Conservation (phyloP, 2,888 invertebrate genomes). For the Timema cristinae region DNA sequence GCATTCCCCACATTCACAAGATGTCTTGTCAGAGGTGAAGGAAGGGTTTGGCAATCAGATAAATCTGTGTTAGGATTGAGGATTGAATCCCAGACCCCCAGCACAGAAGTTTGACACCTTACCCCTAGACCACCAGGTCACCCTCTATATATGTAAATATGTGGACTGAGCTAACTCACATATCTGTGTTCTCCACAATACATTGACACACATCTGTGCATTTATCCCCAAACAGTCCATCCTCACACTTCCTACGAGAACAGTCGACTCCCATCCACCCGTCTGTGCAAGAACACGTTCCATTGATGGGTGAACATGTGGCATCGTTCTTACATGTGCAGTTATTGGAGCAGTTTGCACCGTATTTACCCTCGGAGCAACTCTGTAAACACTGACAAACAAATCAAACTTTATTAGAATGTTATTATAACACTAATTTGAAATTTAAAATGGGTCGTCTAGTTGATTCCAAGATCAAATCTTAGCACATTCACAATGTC, state of each 20-base stretch:
- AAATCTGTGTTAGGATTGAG: no score
- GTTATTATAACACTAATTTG: not conserved
- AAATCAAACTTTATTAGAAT: slow-evolving; percentile 24
- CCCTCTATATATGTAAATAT: no score
- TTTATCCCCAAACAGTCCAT: slow-evolving; percentile 60
- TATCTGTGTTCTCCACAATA: slow-evolving; percentile 61
- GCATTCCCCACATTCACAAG: no score
- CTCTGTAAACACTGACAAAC: slow-evolving; percentile 60
- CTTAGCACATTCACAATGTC: no score
- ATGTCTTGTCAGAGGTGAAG: no score
- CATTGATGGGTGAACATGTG: slow-evolving; percentile 62
- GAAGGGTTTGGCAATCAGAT: no score
- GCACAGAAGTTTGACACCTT: no score
- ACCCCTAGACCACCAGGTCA: no score
- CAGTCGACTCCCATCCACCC: slow-evolving; percentile 74
- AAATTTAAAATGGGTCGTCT: no score
- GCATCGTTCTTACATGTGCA: slow-evolving; percentile 75
- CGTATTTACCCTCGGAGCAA: slow-evolving; percentile 69
- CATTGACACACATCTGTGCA: slow-evolving; percentile 74
- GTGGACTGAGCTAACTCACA: slow-evolving; percentile 45
- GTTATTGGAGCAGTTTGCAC: slow-evolving; percentile 63
- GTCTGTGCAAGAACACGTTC: slow-evolving; percentile 67
- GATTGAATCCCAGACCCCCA: no score
- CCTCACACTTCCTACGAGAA: slow-evolving; percentile 60
- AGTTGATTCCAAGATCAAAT: no score